Base-by-base conservation (phyloP, 2,797 vertebrate species). In the Falco naumanni region DNA sequence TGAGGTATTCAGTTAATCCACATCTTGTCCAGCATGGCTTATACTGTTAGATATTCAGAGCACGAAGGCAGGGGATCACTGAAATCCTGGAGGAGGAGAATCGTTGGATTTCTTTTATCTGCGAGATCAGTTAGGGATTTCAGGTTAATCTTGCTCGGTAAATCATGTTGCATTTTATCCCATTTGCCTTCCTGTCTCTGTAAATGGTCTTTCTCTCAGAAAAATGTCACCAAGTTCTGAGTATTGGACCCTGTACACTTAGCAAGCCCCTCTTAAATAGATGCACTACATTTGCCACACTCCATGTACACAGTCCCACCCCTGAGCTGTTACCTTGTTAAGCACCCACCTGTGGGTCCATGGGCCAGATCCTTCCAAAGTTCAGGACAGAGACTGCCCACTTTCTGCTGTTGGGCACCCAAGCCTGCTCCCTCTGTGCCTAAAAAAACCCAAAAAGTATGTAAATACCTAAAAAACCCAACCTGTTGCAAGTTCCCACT, bases 61-160 rank as follows among this genome's bases (percentile, higher is more conserved):
- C 84, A 87, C 26, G 12, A 83, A 74, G 37, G n/a, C 56, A 48
- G 13, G 39, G 75, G 34, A 87, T 92, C 89, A 70, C 75, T 60
- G 33, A 92, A 95, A 83, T 85, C 91, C 56, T 37, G 9, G 39
- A 80, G 68, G 77, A 93, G 28, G 28, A 82, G 66, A 91, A 87
- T 82, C 74, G 33, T 56, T 89, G 87, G 56, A 84, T 97, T 95
- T 95, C 64, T 71, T 85, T 89, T 91, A 95, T 95, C 87, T 85
- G 39, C 75, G 77, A 93, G 82, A 92, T 94, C 84, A 66, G 71
- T 66, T 92, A 60, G 41, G 82, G 84, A 91, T 97, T 94, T 92
- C 75, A 45, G 71, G 82, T 91, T 95, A 92, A 92, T 89, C 84
- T 87, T 80, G 13, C 89, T 59, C 87, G 79, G 82, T 94, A 91